Percentiles rank a stretch among this genome's conserved stretches.
Conservation (phyloP, 2,797 vertebrate species). For the Helicolenus hilgendorfi region DNA sequence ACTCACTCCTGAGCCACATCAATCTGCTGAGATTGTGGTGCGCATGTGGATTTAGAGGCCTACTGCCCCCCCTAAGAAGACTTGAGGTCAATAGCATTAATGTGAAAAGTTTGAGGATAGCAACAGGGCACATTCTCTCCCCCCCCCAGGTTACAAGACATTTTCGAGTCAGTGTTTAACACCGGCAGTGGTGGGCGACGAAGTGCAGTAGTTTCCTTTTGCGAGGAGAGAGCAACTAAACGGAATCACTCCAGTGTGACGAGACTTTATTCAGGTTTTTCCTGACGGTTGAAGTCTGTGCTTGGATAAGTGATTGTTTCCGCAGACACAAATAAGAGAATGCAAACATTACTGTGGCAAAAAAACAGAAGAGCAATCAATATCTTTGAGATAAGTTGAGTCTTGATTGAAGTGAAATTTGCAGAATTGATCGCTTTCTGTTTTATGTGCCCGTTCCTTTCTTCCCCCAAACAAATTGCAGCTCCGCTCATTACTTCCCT, state of each 20-base stretch:
- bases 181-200: neutral
- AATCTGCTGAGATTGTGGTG: slow-evolving; percentile 71
- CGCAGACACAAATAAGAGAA: neutral
- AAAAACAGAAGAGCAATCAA: neutral
- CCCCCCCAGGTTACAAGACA: neutral
- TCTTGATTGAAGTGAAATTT: neutral
- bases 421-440: neutral
- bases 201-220: neutral
- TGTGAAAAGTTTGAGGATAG: slow-evolving; percentile 72
- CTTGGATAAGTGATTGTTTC: slow-evolving; percentile 14
- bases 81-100: slow-evolving; percentile 71
- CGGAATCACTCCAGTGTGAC: neutral
- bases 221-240: neutral
- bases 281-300: neutral
- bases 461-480: neutral
- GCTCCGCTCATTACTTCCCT: neutral
- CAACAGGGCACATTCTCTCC: slow-evolving; percentile 11
- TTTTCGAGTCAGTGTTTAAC: slow-evolving; percentile 22
- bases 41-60: slow-evolving; percentile 67
- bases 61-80: slow-evolving; percentile 53
- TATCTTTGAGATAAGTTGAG: neutral
- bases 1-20: slow-evolving; percentile 79
- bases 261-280: neutral
- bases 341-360: neutral
- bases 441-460: neutral